Conservation (phyloP, 2,113 vertebrate genomes). For the Balaenoptera acutorostrata region DNA sequence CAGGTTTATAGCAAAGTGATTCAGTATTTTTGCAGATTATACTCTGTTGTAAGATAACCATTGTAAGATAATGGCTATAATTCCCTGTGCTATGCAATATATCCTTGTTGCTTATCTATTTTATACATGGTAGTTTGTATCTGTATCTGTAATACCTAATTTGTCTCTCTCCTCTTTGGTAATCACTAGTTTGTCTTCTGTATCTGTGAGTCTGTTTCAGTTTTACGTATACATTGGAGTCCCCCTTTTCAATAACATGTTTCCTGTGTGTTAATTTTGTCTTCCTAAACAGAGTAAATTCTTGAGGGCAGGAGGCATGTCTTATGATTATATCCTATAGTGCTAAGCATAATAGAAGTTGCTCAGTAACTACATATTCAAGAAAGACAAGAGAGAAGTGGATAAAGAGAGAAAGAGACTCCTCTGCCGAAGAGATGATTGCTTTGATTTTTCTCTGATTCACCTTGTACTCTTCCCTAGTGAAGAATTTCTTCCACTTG, state of each 20-base stretch:
- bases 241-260: neutral
- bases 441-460: conserved; percentile 13
- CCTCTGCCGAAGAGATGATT: neutral
- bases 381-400: neutral
- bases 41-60: neutral
- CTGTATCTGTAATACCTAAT: neutral
- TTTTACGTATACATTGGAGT: neutral
- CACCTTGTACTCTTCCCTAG: neutral
- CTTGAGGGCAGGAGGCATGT: neutral
- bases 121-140: neutral
- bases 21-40: neutral
- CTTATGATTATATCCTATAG: neutral
- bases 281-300: neutral
- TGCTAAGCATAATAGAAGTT: neutral
- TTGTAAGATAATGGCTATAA: neutral
- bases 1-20: neutral
- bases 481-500: neutral
- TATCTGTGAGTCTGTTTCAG: neutral
- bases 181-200: neutral
- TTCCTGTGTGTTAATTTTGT: conserved; percentile 19
- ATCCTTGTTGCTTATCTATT: neutral
- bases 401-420: neutral
- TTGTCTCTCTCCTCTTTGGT: neutral
- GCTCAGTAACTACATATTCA: neutral
- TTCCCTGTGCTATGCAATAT: neutral